Evolutionary conservation across 2,888 invertebrate genomes (phyloP).

Genomic region (Eulithis testata): DNA sequence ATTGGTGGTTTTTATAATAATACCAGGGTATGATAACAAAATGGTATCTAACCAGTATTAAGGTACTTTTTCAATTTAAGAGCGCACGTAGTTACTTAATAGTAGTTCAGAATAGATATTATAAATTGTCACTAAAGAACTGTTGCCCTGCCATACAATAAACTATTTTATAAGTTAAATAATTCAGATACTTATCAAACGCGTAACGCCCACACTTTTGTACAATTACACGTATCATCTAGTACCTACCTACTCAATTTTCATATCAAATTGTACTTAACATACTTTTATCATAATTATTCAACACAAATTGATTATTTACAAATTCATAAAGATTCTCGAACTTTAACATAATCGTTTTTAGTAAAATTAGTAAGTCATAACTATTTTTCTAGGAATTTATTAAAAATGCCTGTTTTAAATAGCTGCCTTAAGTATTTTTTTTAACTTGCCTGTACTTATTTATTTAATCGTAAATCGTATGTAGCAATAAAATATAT

Average conservation of each 20-base stretch:
- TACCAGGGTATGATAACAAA: not conserved
- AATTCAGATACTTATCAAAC: conserved; percentile 2
- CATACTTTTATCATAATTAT: conserved; percentile 58
- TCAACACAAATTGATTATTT: conserved; percentile 50
- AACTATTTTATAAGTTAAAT: conserved; percentile 13
- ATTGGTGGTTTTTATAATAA: not conserved
- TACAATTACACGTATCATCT: conserved; percentile 61
- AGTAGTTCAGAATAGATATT: conserved; percentile 1
- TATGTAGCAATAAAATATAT: not conserved
- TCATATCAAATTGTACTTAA: conserved; percentile 79
- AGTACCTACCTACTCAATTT: conserved; percentile 70
- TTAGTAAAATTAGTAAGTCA: conserved; percentile 28
- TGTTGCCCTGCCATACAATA: conserved; percentile 19
- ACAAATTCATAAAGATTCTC: conserved; percentile 33
- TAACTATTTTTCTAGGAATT: conserved; percentile 38
- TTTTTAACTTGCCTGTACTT: conserved; percentile 36
- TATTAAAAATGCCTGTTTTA: conserved; percentile 37
- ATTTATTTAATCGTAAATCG: no score
- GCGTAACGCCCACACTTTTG: conserved; percentile 57
- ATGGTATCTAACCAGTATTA: conserved; percentile 1
- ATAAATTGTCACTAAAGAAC: not conserved
- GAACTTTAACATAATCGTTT: conserved; percentile 19
- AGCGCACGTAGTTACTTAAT: conserved; percentile 6
- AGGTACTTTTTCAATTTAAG: conserved; percentile 1
- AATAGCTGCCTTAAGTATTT: conserved; percentile 42